Base-by-base conservation (phyloP, 64 coral and sea anemone species). In the Orbicella faveolata region DNA sequence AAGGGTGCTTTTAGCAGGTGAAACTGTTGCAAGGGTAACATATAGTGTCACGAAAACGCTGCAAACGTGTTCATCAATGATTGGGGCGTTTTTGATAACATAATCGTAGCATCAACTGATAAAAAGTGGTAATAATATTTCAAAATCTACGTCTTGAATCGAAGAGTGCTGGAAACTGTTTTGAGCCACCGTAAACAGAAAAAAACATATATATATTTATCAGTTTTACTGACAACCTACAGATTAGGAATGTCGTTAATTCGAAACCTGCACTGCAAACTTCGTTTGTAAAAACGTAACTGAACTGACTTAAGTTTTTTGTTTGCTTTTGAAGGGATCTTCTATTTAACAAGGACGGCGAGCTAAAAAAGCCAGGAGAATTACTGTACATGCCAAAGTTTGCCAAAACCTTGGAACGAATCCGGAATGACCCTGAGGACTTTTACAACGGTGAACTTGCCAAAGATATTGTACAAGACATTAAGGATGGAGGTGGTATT, bases 331-430 rank as follows among this genome's bases (percentile, higher is more conserved):
- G 8, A 25, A 99, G 97, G 59, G 84, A 90, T 55, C 82, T 99
- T 14, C 67, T 98, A 9, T 77, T 92, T 59, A 83, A 87, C 75
- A 91, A 96, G 75, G 65, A 95, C 53, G 93, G 84, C 16, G 37
- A 93, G 67, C 26, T 93, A 1, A 90, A 92, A 25, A 79, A 93
- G 34, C 88, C 81, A 1, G 97, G 97, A 26, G 94, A 99, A 79
- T 39, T 77, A 0, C 88, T 99, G n/a, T 91, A 93, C 44, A 89
- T 93, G 75, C 94, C 97, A 25, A 99, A 95, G 57, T 73, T 91
- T 35, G 93, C 93, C 4, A 73, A 61, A 79, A 95, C 93, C n/a
- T 48, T 95, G 35, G 77, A 90, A 75, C 44, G 73, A 61, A 90
- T 95, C 26, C 70, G 89, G 21, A 39, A 95, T 11, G 26, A 95